Evolutionary conservation across 2,113 vertebrate genomes (phyloP).

Genomic region (Boleophthalmus pectinirostris): DNA sequence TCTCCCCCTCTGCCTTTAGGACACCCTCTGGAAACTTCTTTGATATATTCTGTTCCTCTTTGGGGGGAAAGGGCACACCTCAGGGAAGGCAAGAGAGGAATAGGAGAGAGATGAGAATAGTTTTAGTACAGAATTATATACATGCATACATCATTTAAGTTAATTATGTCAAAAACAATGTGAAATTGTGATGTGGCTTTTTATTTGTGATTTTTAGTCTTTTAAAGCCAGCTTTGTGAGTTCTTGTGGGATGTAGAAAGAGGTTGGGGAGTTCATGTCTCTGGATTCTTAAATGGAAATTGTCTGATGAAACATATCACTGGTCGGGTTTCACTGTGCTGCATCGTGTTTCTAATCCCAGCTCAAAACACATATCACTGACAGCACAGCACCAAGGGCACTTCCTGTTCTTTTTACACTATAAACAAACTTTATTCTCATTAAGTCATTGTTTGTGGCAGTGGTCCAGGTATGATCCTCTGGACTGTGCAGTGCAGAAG

Average conservation of each 20-base stretch:
- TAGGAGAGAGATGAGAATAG: not conserved
- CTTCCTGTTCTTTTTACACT: not conserved
- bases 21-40: not conserved
- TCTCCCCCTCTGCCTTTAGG: not conserved
- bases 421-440: constrained; percentile 11
- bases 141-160: not conserved
- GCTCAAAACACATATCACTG: constrained; percentile 15
- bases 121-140: not conserved
- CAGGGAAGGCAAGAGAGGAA: not conserved
- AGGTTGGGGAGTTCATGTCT: constrained; percentile 8
- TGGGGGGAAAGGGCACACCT: not conserved
- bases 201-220: not conserved
- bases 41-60: not conserved
- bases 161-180: not conserved
- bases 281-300: not conserved
- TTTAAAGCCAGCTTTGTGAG: not conserved
- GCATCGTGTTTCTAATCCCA: constrained; percentile 6
- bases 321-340: not conserved
- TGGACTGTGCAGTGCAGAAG: too few relatives aligned
- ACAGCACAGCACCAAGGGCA: not conserved
- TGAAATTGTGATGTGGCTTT: not conserved
- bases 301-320: constrained; percentile 35
- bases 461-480: constrained; percentile 4
- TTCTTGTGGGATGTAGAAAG: not conserved
- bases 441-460: constrained; percentile 9